Evolutionary conservation across 2,113 vertebrate species (phyloP).

Genomic region (Australoheros scitulus): DNA sequence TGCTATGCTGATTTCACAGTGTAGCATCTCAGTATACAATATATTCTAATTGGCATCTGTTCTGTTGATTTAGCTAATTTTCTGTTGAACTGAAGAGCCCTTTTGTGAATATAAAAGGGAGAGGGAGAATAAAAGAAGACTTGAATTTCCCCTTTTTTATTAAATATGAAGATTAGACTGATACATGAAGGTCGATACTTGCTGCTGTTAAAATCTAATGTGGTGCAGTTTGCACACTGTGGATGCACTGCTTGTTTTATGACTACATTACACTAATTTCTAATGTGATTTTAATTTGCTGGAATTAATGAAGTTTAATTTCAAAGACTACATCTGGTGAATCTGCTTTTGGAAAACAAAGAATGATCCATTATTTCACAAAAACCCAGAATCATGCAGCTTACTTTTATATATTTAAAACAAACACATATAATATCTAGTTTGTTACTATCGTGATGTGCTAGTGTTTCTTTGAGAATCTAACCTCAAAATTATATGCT

Average conservation of each 20-base stretch:
- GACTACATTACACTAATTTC: background rate
- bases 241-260: background rate
- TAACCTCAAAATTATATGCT: background rate
- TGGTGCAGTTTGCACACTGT: background rate
- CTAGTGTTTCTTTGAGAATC: background rate
- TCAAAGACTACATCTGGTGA: background rate
- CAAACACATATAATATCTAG: background rate
- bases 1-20: background rate
- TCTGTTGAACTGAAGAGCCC: conserved; percentile 3
- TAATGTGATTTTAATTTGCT: background rate
- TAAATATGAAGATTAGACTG: background rate
- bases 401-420: background rate
- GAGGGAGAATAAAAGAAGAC: background rate
- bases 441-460: background rate
- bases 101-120: background rate
- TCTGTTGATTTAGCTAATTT: conserved; percentile 30
- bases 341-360: background rate
- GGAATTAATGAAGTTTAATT: conserved; percentile 7
- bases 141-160: background rate
- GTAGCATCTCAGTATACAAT: background rate
- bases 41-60: background rate
- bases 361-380: background rate
- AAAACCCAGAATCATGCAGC: background rate
- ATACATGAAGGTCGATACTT: conserved; percentile 20
- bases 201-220: conserved; percentile 25